phyloP scores from a whole-genome alignment of 1,140 invertebrate species.

The Drosophila obscura region DNA sequence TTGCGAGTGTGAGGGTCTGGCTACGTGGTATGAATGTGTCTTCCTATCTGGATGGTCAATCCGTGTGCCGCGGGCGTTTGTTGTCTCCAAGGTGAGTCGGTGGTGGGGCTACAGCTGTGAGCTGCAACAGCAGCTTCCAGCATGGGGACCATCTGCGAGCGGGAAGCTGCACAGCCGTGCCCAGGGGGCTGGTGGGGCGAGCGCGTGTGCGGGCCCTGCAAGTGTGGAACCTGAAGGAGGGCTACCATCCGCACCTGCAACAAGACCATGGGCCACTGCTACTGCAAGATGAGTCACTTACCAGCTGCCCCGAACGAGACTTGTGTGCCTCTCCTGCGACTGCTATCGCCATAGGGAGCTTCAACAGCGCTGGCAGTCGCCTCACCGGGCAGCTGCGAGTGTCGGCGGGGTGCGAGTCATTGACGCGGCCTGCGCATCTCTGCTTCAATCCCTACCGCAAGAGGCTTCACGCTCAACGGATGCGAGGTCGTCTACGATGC shows the following conservation, averaged over 20 bases:
- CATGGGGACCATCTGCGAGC: slow-evolving; percentile 92
- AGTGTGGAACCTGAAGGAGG: slow-evolving; percentile 92
- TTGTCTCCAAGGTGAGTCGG: slow-evolving; percentile 85
- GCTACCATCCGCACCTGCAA: slow-evolving; percentile 97
- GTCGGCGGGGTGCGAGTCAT: slow-evolving; percentile 95
- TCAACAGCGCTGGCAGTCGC: slow-evolving; percentile 90
- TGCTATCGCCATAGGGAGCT: slow-evolving; percentile 95
- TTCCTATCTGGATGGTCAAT: slow-evolving; percentile 92
- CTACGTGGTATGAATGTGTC: slow-evolving; percentile 92
- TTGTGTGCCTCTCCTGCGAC: slow-evolving; percentile 93
- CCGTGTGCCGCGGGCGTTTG: slow-evolving; percentile 94
- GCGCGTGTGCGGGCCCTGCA: slow-evolving; percentile 96
- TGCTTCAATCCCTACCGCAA: slow-evolving; percentile 96
- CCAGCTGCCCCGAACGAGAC: slow-evolving; percentile 89
- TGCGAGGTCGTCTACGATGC: slow-evolving; percentile 97
- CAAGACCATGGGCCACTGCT: slow-evolving; percentile 94
- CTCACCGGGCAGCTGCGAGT: slow-evolving; percentile 94
- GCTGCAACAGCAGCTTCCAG: slow-evolving; percentile 86
- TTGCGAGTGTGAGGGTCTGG: slow-evolving; percentile 91
- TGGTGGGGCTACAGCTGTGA: slow-evolving; percentile 91
- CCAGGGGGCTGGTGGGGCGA: slow-evolving; percentile 97
- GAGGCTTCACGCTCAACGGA: slow-evolving; percentile 94
- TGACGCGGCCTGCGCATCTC: slow-evolving; percentile 94
- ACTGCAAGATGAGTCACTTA: slow-evolving; percentile 97
- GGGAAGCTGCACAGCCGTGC: slow-evolving; percentile 91